Evolutionary conservation across 2,113 vertebrate genomes (phyloP).

Genomic region (Glaucomys volans): DNA sequence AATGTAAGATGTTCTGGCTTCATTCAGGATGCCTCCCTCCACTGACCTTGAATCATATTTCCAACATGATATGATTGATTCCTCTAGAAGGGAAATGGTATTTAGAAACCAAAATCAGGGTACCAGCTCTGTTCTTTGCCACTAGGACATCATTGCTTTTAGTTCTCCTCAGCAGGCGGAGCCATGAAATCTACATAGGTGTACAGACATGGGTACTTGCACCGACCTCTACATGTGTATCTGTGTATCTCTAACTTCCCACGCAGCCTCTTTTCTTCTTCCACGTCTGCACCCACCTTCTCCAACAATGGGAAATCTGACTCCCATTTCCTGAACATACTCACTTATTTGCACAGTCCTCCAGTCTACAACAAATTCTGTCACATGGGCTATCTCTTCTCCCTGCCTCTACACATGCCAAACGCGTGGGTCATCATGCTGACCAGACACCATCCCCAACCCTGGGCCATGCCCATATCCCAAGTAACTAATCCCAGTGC

Average conservation of each 20-base stretch:
- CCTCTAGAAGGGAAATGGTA: not conserved
- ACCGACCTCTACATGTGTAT: no score
- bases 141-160: not conserved
- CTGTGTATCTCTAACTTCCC: not conserved
- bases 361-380: not conserved
- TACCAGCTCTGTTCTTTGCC: not conserved
- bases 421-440: not conserved
- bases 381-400: not conserved
- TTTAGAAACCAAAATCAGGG: not conserved
- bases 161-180: not conserved
- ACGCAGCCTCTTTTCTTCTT: not conserved
- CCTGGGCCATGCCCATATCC: not conserved
- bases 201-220: not conserved
- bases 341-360: not conserved
- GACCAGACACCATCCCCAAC: not conserved
- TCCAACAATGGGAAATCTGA: not conserved
- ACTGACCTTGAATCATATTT: not conserved
- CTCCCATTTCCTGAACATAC: not conserved
- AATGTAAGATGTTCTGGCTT: not conserved
- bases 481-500: not conserved
- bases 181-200: not conserved
- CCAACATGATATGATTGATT: not conserved
- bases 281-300: not conserved
- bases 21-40: not conserved
- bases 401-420: not conserved